Conservation (phyloP, 2,888 invertebrate species). For the Heliconius ethilla region DNA sequence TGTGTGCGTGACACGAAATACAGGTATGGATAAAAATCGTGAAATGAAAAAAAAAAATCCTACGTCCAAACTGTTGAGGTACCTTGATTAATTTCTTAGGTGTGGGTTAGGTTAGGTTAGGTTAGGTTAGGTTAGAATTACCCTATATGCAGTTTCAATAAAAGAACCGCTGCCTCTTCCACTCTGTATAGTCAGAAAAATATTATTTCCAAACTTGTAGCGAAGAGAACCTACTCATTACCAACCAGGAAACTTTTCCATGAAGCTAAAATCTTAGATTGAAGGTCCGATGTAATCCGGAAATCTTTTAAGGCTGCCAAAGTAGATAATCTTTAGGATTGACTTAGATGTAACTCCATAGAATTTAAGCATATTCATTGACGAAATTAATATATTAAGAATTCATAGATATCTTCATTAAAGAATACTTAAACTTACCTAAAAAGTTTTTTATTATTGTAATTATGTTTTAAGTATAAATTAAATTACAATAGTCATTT, state of each 20-base stretch:
- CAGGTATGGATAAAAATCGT: too few relatives aligned
- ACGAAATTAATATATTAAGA: not conserved
- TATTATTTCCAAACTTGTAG: conserved; percentile 36
- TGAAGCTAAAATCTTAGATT: conserved; percentile 49
- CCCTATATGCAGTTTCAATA: too few relatives aligned
- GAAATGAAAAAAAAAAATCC: too few relatives aligned
- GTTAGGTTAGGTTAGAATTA: too few relatives aligned
- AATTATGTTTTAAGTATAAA: too few relatives aligned
- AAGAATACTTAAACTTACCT: not conserved
- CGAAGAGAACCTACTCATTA: conserved; percentile 36
- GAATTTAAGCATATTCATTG: conserved; percentile 13
- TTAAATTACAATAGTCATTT: too few relatives aligned
- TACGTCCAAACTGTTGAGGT: too few relatives aligned
- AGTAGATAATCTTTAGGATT: conserved; percentile 59
- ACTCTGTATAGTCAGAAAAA: conserved; percentile 36
- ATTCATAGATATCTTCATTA: not conserved
- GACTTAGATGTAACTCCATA: conserved; percentile 39
- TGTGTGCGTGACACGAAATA: too few relatives aligned
- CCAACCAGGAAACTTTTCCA: conserved; percentile 45
- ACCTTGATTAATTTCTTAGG: too few relatives aligned
- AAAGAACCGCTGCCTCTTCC: too few relatives aligned
- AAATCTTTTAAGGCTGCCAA: conserved; percentile 62
- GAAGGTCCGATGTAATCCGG: conserved; percentile 58
- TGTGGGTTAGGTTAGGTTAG: too few relatives aligned
- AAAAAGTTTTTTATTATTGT: too few relatives aligned